Base-by-base conservation (phyloP, 2,113 vertebrate genomes). In the Tor tambroides region DNA sequence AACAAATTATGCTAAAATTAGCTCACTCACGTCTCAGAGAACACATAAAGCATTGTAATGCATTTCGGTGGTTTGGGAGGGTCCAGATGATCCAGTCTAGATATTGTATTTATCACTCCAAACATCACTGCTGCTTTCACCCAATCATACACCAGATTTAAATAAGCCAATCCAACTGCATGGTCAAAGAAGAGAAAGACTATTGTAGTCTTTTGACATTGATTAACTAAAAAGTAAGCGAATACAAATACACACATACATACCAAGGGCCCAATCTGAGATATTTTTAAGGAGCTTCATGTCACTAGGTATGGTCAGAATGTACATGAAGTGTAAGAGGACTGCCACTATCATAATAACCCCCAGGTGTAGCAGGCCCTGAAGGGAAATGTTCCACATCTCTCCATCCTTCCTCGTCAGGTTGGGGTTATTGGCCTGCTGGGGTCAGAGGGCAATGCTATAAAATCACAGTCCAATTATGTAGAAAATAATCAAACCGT, bases 281-380 rank as follows among this genome's bases (percentile, higher is more conserved):
- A 97, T 94, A 46, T 95, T 95, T 87, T 84, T 96, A 49, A 96
- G 87, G 0, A 98, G 96, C 93, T 97, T 97, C 90, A 97, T 87
- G 92, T 99, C 98, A 0, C 90, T 92, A 41, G 98, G 97, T 84
- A 99, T 97, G 89, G 96, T 97, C 87, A 97, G 95, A 93, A 99
- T 97, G 94, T 99, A 99, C 95, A 99, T 96, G 93, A 97, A 99
- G 78, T 99, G 98, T 90, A 99, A 97, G 91, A 98, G 94, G 90
- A 97, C 17, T 54, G 97, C 97, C 91, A 99, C 96, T 0, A 94
- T 88, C 0, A 96, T 1, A 41, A 99, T 88, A 81, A 94, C 91
- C 23, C 86, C 93, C 35, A 96, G 89, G 4, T 98, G 93, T 71
- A 94, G 83, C 1, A 95, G 74, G 0, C 96, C 97, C 8, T 95